Percentiles rank a stretch among this genome's conserved stretches.
These are phyloP conservation scores for Cavia aperea DNA, from an alignment of 2,113 vertebrate genomes.

Conservation along the genomic window DNA sequence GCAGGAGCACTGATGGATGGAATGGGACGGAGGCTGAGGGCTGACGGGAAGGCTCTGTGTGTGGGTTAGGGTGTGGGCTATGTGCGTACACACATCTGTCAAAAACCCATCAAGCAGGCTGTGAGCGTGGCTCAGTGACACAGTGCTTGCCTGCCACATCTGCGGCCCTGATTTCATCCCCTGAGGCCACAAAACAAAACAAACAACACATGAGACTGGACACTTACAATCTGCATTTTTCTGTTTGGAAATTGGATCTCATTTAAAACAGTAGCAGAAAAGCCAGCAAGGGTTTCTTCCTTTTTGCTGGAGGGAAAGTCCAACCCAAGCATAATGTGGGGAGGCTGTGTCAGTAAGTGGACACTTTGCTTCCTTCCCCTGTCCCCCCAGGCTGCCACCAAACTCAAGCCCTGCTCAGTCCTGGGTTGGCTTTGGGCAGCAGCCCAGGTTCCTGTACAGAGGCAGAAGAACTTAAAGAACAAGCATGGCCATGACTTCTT, in stretches of 20 bases:
- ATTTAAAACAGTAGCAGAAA: not conserved
- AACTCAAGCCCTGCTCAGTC: not conserved
- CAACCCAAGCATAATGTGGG: rapidly evolving
- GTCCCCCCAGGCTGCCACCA: too few relatives aligned
- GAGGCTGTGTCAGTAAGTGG: not conserved
- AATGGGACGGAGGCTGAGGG: not conserved
- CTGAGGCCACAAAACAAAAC: not conserved
- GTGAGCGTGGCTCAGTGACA: not conserved
- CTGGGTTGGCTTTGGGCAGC: not conserved
- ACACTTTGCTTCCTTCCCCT: too few relatives aligned
- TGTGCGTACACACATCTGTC: not conserved
- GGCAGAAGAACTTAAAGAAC: not conserved
- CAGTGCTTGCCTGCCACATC: not conserved
- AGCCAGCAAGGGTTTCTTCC: not conserved
- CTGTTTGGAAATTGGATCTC: too few relatives aligned
- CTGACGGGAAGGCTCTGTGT: not conserved
- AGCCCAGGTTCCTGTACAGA: not conserved
- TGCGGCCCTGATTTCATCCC: not conserved
- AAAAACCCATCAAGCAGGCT: not conserved
- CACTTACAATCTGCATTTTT: not conserved
- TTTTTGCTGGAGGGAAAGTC: not conserved
- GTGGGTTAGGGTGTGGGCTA: not conserved
- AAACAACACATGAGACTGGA: not conserved
- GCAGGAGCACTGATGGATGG: rapidly evolving
- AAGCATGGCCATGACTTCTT: not conserved